phyloP scores from a whole-genome alignment of 2,888 invertebrate species.

The Pherbina coryleti region DNA sequence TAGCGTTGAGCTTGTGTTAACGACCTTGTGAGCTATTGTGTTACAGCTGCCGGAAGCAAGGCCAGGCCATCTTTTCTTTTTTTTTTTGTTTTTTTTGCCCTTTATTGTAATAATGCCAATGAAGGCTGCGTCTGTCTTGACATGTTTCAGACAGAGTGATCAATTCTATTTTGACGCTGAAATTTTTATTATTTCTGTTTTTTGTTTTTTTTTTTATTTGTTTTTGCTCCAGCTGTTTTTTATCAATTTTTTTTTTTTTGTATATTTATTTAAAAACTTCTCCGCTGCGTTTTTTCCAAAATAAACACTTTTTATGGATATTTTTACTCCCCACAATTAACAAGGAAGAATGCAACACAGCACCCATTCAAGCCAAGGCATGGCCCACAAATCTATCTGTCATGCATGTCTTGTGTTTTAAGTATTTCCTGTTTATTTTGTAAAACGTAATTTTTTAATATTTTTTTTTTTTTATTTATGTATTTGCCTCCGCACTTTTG shows the following conservation, averaged over 20 bases:
- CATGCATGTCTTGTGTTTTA: not conserved
- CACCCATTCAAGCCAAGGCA: not conserved
- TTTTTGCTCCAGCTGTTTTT: no score
- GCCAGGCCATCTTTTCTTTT: not conserved
- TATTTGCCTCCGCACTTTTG: not conserved
- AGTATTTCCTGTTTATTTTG: not conserved
- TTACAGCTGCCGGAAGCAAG: slow-evolving; percentile 31
- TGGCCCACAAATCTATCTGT: not conserved
- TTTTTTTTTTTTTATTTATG: not conserved
- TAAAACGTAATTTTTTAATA: not conserved
- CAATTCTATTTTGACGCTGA: no score
- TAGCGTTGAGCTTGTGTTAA: not conserved
- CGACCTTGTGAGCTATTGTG: slow-evolving; percentile 18
- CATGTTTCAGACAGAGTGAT: not conserved
- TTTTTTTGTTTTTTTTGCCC: no score
- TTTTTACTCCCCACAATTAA: no score
- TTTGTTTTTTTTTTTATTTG: no score
- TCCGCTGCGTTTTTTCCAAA: no score
- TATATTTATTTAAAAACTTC: no score
- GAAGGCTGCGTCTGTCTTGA: not conserved
- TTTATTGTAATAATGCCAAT: not conserved
- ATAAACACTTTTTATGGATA: no score
- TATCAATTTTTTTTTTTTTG: no score
- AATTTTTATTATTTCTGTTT: no score
- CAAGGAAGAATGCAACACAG: not conserved